Evolutionary conservation across 1,140 invertebrate genomes (phyloP).

Genomic region (Drosophila sp.): DNA sequence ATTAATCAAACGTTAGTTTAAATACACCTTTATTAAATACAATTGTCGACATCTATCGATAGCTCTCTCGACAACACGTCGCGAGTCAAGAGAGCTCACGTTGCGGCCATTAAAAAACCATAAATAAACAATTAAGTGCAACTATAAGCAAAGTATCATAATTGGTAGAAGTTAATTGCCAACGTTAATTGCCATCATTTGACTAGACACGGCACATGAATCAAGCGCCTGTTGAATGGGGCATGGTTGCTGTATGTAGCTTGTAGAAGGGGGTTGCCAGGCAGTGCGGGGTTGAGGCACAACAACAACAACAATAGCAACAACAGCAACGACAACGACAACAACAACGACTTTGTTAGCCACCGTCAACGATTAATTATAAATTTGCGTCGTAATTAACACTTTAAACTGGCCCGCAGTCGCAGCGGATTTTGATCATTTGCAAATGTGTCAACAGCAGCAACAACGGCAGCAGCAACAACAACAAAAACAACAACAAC

Average conservation of each 20-base stretch:
- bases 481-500: slow-evolving; percentile 22
- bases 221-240: slow-evolving; percentile 48
- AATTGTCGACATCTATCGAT: slow-evolving; percentile 12
- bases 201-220: slow-evolving; percentile 72
- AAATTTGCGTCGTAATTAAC: slow-evolving; percentile 83
- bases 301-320: neutral
- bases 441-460: slow-evolving; percentile 77
- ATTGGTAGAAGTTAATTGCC: slow-evolving; percentile 76
- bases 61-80: neutral
- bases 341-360: slow-evolving; percentile 2
- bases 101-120: slow-evolving; percentile 67
- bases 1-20: slow-evolving; percentile 21
- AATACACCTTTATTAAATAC: neutral
- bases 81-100: slow-evolving; percentile 16
- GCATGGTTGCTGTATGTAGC: too few species aligned
- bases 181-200: slow-evolving; percentile 78
- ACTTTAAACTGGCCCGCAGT: slow-evolving; percentile 71
- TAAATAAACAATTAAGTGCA: slow-evolving; percentile 78
- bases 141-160: slow-evolving; percentile 77
- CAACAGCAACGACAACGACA: neutral
- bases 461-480: slow-evolving; percentile 35
- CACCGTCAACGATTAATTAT: slow-evolving; percentile 73
- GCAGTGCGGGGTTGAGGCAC: neutral
- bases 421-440: slow-evolving; percentile 67
- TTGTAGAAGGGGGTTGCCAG: neutral